These are phyloP conservation scores for Philopedon plagiatum DNA, from an alignment of 2,888 invertebrate genomes.

Conservation along the genomic window DNA sequence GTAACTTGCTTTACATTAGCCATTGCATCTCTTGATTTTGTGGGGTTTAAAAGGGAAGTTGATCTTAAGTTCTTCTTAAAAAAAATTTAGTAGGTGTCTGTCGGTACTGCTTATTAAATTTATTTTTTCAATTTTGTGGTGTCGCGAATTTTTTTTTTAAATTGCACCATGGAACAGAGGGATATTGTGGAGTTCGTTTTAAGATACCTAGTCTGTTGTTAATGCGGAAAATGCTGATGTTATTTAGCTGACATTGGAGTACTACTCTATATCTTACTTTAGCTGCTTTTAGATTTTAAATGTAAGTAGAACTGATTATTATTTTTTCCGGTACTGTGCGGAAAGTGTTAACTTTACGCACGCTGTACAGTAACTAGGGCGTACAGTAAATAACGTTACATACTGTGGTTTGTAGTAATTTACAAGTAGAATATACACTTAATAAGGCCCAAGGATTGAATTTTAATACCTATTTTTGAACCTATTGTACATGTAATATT, in stretches of 20 bases:
- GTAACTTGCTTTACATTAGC: slow-evolving; percentile 55
- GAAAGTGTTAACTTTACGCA: no score
- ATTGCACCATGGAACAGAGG: slow-evolving; percentile 56
- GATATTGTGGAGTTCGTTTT: slow-evolving; percentile 57
- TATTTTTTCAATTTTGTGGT: background rate
- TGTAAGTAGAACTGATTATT: slow-evolving; percentile 2
- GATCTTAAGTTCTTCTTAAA: slow-evolving; percentile 15
- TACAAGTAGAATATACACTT: no score
- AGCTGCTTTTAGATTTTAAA: background rate
- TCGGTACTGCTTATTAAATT: no score
- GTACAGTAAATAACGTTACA: no score
- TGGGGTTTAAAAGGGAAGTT: slow-evolving; percentile 14
- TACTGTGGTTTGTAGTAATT: no score
- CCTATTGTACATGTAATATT: no score
- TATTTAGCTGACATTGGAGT: slow-evolving; percentile 5
- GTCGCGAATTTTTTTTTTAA: slow-evolving; percentile 8
- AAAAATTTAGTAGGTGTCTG: background rate
- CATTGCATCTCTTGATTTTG: slow-evolving; percentile 46
- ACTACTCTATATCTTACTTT: background rate
- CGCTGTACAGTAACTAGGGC: no score
- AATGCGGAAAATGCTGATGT: slow-evolving; percentile 13
- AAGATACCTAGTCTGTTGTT: slow-evolving; percentile 54
- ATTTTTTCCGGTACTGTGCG: no score
- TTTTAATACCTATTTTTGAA: no score
- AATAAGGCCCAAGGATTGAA: no score